A percentile compares a stretch with the other conserved stretches of the same genome.
Conservation (phyloP, 2,113 vertebrate genomes). For the Neotragus moschatus region DNA sequence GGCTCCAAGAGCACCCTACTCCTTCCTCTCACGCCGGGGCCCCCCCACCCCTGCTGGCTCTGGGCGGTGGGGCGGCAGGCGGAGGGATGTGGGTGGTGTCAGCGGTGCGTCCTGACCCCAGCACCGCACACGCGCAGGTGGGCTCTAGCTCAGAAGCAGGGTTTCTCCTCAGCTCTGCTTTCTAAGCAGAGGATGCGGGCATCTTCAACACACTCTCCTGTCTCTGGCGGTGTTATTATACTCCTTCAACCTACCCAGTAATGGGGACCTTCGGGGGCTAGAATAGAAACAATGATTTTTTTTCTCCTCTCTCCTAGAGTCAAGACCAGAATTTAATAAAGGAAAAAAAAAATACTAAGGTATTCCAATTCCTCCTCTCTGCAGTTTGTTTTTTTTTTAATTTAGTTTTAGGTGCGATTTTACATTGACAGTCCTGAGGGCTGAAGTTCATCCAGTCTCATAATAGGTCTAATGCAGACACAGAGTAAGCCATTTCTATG, state of each 20-base stretch:
- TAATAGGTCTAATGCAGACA: not conserved
- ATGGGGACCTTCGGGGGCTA: conserved; percentile 63
- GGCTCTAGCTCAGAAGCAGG: not conserved
- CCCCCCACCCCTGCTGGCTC: not conserved
- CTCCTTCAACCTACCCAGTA: conserved; percentile 57
- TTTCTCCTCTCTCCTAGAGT: not conserved
- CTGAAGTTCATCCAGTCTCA: conserved; percentile 24
- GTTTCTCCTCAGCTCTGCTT: not conserved
- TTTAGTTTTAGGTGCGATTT: conserved; percentile 16
- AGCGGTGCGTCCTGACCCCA: accelerated
- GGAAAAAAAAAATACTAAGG: conserved; percentile 1
- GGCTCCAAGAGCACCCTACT: not conserved
- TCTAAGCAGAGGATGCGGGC: not conserved
- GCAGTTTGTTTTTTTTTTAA: conserved; percentile 23
- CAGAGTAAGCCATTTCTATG: not conserved
- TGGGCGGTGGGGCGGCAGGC: not conserved
- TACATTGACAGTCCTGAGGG: conserved; percentile 25
- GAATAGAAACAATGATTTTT: conserved; percentile 58
- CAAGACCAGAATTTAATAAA: conserved; percentile 74
- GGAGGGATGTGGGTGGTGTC: not conserved
- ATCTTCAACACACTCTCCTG: not conserved
- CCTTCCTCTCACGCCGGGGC: accelerated
- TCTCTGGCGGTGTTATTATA: conserved; percentile 56
- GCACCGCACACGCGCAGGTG: not conserved
- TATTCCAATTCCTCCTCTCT: conserved; percentile 39